phyloP scores from a whole-genome alignment of 92 coral and sea anemone species.

The Palythoa heliodiscus region DNA sequence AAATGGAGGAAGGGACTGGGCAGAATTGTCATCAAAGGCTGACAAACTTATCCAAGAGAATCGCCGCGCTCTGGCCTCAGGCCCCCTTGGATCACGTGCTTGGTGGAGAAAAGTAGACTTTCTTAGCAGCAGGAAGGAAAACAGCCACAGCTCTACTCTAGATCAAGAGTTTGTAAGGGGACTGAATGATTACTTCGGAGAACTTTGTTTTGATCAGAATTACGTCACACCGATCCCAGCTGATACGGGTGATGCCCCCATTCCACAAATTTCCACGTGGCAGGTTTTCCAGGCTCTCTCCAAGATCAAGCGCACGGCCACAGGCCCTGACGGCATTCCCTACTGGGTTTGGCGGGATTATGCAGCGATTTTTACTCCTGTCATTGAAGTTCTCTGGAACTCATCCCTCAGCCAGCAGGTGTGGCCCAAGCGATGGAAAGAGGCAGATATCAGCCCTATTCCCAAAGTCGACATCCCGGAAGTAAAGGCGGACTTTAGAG shows the following conservation, averaged over 20 bases:
- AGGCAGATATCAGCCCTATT: conserved; percentile 36
- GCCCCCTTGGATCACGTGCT: conserved; percentile 45
- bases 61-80: conserved; percentile 41
- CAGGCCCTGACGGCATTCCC: conserved; percentile 61
- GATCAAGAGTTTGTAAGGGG: conserved; percentile 9
- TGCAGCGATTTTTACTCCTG: conserved; percentile 40
- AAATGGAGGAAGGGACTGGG: conserved; percentile 24
- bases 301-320: conserved; percentile 55
- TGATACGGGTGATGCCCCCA: conserved; percentile 27
- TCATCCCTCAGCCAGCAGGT: conserved; percentile 14
- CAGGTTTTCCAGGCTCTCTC: conserved; percentile 57
- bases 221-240: conserved; percentile 38
- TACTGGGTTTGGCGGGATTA: conserved; percentile 57
- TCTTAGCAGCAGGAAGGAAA: conserved; percentile 32
- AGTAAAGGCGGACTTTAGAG: conserved; percentile 25
- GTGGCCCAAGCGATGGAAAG: conserved; percentile 49
- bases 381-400: conserved; percentile 47
- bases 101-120: conserved; percentile 56
- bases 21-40: background rate
- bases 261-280: conserved; percentile 47
- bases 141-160: background rate
- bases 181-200: conserved; percentile 45
- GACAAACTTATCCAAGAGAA: conserved; percentile 28
- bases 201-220: conserved; percentile 42
- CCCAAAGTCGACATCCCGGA: conserved; percentile 24